Conservation (phyloP, 2,888 invertebrate genomes). For the Elmis aenea region DNA sequence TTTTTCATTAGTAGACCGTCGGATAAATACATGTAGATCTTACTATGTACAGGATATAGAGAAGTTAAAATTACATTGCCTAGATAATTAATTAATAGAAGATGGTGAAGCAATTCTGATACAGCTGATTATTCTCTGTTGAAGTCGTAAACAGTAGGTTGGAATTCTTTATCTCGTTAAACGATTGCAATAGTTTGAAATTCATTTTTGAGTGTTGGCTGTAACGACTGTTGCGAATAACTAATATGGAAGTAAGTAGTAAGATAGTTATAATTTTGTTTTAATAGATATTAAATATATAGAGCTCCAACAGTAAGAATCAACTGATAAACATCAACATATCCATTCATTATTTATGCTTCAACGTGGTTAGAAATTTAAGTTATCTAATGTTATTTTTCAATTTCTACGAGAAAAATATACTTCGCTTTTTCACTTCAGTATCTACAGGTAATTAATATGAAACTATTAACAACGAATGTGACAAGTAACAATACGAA, state of each 20-base stretch:
- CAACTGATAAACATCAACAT: constrained; percentile 9
- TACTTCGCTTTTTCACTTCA: constrained; percentile 23
- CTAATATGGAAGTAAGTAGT: too few relatives aligned
- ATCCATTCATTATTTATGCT: constrained; percentile 11
- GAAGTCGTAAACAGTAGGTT: too few relatives aligned
- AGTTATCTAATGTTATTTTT: constrained; percentile 18
- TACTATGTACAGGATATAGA: constrained; percentile 35
- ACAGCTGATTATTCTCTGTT: too few relatives aligned
- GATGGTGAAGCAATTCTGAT: constrained; percentile 19
- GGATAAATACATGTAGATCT: constrained; percentile 27
- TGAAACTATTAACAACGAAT: constrained; percentile 41
- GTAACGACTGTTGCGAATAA: too few relatives aligned
- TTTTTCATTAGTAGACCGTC: constrained; percentile 30
- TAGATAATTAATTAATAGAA: constrained; percentile 31
- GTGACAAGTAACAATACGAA: constrained; percentile 39
- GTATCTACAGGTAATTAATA: constrained; percentile 24
- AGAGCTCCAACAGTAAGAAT: too few relatives aligned
- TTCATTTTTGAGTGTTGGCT: too few relatives aligned
- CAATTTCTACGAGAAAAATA: constrained; percentile 35
- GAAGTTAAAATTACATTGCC: constrained; percentile 31
- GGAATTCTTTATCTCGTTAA: too few relatives aligned
- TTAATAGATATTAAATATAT: too few relatives aligned
- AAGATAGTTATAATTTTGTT: too few relatives aligned
- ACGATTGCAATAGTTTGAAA: too few relatives aligned
- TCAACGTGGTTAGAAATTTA: constrained; percentile 14